Evolutionary conservation across 2,113 vertebrate genomes (phyloP), one percentile per base, ranked within the genome.

Genomic region (Callionymus lyra): DNA sequence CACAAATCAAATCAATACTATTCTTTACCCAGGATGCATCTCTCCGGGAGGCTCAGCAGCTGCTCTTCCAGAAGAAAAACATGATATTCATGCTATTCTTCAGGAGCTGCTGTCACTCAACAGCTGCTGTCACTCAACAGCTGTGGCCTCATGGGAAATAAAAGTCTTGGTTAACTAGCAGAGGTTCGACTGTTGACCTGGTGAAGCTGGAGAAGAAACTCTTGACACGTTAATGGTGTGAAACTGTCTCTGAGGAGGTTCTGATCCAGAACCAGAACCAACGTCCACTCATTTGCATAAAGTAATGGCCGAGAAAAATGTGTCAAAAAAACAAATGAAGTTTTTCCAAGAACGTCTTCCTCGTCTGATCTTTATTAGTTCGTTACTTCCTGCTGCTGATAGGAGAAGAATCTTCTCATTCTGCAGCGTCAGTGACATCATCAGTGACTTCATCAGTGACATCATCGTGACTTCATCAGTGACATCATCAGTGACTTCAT

Each of bases 211-310:
- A 11, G 17, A 46, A 71, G 65, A 74, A 65, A 54, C 64, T 77
- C 71, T 66, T 55, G 66, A 55, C 19, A 38, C 54, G 77, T 74
- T 63, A 56, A n/a, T n/a, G n/a, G n/a, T n/a, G n/a, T n/a, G n/a
- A n/a, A n/a, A n/a, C n/a, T n/a, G n/a, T n/a, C n/a, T n/a, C n/a
- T n/a, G n/a, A n/a, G n/a, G n/a, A n/a, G n/a, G n/a, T n/a, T n/a
- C n/a, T n/a, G n/a, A n/a, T 82, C 76, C 79, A 84, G 82, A 84
- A 83, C 76, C 80, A 83, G 85, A 81, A 82, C 67, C 66, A n/a
- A 70, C 64, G 68, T 74, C 75, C 71, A 71, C 66, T 81, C 70
- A 84, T 86, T 82, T 84, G 76, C 82, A 85, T 86, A 81, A 46
- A 84, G 62, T 79, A 83, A 82, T 78, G 72, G 70, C 59, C 31